Evolutionary conservation across 1,140 invertebrate genomes (phyloP).

Genomic region (Drosophila mojavensis): DNA sequence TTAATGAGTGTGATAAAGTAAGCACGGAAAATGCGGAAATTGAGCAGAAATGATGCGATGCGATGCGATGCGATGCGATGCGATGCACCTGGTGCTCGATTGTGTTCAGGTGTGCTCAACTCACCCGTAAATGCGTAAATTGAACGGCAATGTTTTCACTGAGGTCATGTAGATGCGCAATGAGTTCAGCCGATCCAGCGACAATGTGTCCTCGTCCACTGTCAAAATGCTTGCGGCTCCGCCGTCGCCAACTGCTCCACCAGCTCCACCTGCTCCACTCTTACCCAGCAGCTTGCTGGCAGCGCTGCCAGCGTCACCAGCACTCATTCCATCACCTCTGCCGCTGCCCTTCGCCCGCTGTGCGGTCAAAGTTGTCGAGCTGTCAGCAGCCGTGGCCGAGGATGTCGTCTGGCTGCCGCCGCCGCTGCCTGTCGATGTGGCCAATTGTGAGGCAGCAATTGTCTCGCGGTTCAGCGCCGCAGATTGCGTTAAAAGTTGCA

Average conservation of each 20-base stretch:
- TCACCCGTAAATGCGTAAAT: constrained; percentile 84
- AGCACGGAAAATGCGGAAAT: constrained; percentile 14
- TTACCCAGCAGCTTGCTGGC: constrained; percentile 55
- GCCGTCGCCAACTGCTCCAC: constrained; percentile 21
- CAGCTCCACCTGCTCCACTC: constrained; percentile 15
- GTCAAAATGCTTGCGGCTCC: constrained; percentile 70
- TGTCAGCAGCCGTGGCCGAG: constrained; percentile 49
- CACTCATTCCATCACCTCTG: constrained; percentile 23
- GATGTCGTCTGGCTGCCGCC: constrained; percentile 42
- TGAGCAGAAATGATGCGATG: constrained; percentile 15
- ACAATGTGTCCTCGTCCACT: constrained; percentile 79
- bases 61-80: constrained; percentile 16
- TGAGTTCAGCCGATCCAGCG: constrained; percentile 80
- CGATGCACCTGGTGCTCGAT: background rate
- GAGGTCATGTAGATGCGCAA: constrained; percentile 83
- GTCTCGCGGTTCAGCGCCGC: constrained; percentile 83
- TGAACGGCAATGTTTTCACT: constrained; percentile 83
- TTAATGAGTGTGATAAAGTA: too few species aligned
- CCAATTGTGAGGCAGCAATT: constrained; percentile 83
- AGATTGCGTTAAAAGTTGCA: constrained; percentile 83
- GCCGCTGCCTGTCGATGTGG: constrained; percentile 75
- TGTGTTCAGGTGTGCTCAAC: constrained; percentile 25
- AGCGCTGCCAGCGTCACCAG: constrained; percentile 24
- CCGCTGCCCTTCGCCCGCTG: constrained; percentile 16
- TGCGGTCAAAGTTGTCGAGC: constrained; percentile 69